Evolutionary conservation across 2,113 vertebrate species (phyloP), one percentile per base, ranked within the genome.

Genomic region (Aptenodytes forsteri): DNA sequence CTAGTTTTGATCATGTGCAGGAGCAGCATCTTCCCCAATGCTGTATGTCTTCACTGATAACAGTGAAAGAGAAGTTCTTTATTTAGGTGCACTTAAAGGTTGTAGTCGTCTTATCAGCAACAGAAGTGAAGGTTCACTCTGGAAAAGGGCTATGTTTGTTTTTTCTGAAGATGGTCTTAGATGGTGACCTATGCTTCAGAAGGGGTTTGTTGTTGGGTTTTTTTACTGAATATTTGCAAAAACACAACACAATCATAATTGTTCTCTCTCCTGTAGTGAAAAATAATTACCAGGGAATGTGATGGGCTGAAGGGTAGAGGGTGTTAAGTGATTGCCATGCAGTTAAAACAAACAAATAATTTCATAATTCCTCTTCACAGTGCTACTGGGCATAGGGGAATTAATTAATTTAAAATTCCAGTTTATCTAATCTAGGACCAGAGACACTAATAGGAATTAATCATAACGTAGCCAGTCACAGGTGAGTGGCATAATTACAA

Each of bases 401-500:
- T 82, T 46, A 96, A 92, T 91, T 94, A 71, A 93, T 94, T 88
- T 65, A 26, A 86, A 81, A 92, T 47, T 88, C 13, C 32, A 69
- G 54, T 96, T 94, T 94, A 64, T 91, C 91, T 93, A 91, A 88
- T 96, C 55, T 92, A 64, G 15, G 67, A 61, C 62, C 78, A 94
- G 50, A 88, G 59, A 59, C n/a, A 26, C 18, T 86, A 85, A 65
- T 30, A 94, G 75, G 87, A 96, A 88, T 96, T 96, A 93, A 95
- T 95, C 34, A 29, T 96, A 86, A 94, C 0, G 73, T 91, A 85
- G 38, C 84, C 87, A 91, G 89, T 95, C 82, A 87, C 85, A 95
- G 75, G 90, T 97, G 85, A 95, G 38, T 94, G 67, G 50, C 50
- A 27, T 94, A 91, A 96, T 96, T 96, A 89, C 44, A 93, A 87